Base-by-base conservation (phyloP, 2,888 invertebrate genomes). In the Cyclophora albipunctata region DNA sequence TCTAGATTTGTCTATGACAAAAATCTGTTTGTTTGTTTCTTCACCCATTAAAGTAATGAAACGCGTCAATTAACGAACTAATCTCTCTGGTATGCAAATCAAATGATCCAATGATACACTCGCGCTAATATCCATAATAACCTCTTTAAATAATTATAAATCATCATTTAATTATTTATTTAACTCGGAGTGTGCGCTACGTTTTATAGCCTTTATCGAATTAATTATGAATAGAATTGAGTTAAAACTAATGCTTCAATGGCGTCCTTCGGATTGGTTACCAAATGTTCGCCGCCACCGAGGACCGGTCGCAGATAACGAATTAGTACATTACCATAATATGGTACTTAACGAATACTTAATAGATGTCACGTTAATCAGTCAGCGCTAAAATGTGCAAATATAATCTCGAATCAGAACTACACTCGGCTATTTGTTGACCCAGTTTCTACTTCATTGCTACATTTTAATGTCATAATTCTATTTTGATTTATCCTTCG, bases 301-400 rank as follows among this genome's bases (percentile, higher is more conserved):
- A 55, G 52, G 54, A 53, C 45, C 52, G 45, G 53, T 57, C 51
- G 51, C 45, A 51, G 53, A 45, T 53, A 53, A 56, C 59, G 52
- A 55, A 57, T 55, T 46, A 48, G 44, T 42, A 33, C 45, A 61
- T 59, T 59, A 54, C 51, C 54, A 56, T 58, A 56, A 50, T 56
- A 49, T 53, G 51, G 47, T 53, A 53, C 49, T 51, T 51, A 46
- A 54, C 51, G 52, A 47, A 51, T 51, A 45, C 48, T 44, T 53
- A 59, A 54, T 56, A 53, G 49, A 53, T 43, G 7, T 5, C 35
- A 7, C 35, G 43, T 53, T 49, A 53, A 56, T 54, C 51, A 52
- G 37, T 7, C 5, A n/a, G 5, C 45, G 42, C 51, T 44, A 49
- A 45, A 42, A 45, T 50, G 52, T 59, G 50, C 53, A 52, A 53